These are phyloP conservation scores for Ormyrus nitidulus DNA, from an alignment of 2,888 invertebrate genomes.

Conservation along the genomic window DNA sequence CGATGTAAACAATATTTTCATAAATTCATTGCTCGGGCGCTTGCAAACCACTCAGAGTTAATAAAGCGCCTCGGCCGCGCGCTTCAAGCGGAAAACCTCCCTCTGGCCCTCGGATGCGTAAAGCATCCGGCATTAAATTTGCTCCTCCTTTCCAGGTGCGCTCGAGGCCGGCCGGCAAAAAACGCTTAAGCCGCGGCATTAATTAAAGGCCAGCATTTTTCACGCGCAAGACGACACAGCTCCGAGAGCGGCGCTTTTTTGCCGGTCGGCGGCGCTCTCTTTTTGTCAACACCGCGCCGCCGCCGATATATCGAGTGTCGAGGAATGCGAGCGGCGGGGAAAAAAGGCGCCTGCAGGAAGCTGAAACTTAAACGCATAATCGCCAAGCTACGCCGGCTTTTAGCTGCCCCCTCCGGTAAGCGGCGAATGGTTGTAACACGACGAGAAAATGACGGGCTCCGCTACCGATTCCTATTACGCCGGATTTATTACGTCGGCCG, in stretches of 20 bases:
- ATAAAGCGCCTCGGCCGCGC: conserved; percentile 4
- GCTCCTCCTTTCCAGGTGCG: not conserved
- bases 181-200: conserved; percentile 16
- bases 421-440: not conserved
- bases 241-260: not conserved
- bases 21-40: not conserved
- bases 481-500: no score
- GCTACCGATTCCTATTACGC: no score
- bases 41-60: conserved; percentile 11
- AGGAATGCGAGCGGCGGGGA: no score
- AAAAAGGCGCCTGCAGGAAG: not conserved
- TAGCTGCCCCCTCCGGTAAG: not conserved
- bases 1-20: conserved; percentile 30
- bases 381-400: not conserved
- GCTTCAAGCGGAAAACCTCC: not conserved
- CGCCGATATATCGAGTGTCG: no score
- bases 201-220: conserved; percentile 21
- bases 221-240: no score
- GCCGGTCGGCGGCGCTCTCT: not conserved
- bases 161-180: not conserved
- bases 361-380: conserved; percentile 39
- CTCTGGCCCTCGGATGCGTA: not conserved
- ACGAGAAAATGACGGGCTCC: not conserved
- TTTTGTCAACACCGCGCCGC: not conserved
- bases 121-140: conserved; percentile 33